phyloP scores from a whole-genome alignment of 2,113 vertebrate species.

The Chaetops frenatus region DNA sequence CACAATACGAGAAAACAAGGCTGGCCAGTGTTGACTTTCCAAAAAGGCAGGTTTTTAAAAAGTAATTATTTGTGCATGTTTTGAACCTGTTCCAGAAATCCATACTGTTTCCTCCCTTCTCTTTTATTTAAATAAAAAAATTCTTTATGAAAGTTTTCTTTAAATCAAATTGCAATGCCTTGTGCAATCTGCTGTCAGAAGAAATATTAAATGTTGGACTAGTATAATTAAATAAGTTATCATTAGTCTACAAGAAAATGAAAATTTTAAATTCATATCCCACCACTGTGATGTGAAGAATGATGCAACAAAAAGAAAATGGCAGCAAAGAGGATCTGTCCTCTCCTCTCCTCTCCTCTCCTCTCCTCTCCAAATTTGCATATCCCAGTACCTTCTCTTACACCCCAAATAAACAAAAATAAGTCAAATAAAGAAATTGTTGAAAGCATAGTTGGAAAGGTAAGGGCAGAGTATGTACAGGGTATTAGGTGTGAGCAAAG shows the following conservation, averaged over 20 bases:
- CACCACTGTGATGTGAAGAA: neutral
- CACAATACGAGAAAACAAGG: neutral
- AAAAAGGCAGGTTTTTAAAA: neutral
- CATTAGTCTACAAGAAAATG: neutral
- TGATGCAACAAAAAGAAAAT: neutral
- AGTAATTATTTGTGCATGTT: neutral
- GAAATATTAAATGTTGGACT: neutral
- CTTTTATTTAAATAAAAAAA: neutral
- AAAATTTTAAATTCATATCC: neutral
- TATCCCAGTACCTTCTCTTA: neutral
- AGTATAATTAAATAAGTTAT: neutral
- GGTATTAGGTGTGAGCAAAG: neutral
- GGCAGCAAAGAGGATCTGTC: neutral
- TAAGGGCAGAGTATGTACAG: neutral
- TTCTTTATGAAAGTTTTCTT: neutral
- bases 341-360: neutral
- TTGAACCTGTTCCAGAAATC: neutral
- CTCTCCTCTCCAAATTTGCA: neutral
- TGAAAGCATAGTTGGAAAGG: neutral
- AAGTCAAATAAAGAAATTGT: neutral
- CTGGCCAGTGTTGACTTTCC: neutral
- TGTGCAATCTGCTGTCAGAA: neutral
- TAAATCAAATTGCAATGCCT: neutral
- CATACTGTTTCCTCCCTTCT: neutral
- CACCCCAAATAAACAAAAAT: neutral